Base-by-base conservation (phyloP, 2,797 vertebrate genomes). In the Rhyacichthys aspro region DNA sequence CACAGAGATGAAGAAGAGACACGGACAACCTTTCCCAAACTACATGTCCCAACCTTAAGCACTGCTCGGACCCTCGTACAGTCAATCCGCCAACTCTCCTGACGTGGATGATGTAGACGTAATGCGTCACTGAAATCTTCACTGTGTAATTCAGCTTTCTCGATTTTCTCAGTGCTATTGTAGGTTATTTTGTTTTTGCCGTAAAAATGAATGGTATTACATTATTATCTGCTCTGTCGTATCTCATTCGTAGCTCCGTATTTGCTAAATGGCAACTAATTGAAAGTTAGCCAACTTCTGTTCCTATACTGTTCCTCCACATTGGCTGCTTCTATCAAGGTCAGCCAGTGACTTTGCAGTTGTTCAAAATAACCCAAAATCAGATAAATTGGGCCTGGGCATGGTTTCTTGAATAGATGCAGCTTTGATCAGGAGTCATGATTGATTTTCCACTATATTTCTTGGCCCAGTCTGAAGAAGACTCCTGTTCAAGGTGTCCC, bases 321-420 rank as follows among this genome's bases (percentile, higher is more conserved):
- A 36, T 42, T 60, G 76, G 47, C 61, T 75, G 43, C 54, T 63
- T 53, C 55, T 58, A 45, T 84, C 88, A 93, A 93, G 91, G 92
- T 91, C 91, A 91, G 76, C 54, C 79, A 44, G 88, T 89, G 91
- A 92, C 90, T 86, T 88, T 92, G 91, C 91, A 86, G 90, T 78
- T 57, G 69, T 86, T 81, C 77, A 55, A 28, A 84, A 81, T 69
- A 77, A 59, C 62, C 52, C 17, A 2, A 23, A 59, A 44, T 43
- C 59, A 63, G 74, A 63, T 68, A 33, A 72, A 70, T 61, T 55
- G 43, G 45, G 32, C 15, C 37, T 17, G 37, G 67, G 28, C 38
- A 19, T 33, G 23, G 49, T 52, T 47, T 66, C 18, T 59, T 67
- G 45, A 57, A 70, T 44, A 19, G 59, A 57, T 56, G 42, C 7